Evolutionary conservation across 2,797 vertebrate genomes (phyloP).

Genomic region (Enteromius thamalakanensis): DNA sequence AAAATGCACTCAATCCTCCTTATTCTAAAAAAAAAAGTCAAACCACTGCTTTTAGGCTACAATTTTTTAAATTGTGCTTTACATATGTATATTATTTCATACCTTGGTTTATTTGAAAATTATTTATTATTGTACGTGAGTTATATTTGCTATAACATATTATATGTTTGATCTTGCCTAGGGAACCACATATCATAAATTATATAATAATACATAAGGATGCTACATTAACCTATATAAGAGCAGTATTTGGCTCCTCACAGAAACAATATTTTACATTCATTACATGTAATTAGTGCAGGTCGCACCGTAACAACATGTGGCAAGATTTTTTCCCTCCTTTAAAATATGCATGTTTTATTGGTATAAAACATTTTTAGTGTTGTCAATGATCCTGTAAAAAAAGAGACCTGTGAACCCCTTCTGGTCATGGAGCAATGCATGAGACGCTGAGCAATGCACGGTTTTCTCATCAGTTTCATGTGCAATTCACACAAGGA

Average conservation of each 20-base stretch:
- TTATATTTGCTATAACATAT: not conserved
- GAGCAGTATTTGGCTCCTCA: not conserved
- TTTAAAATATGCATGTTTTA: not conserved
- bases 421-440: not conserved
- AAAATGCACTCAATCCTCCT: not conserved
- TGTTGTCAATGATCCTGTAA: not conserved
- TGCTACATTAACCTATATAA: not conserved
- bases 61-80: not conserved
- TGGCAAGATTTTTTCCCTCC: not conserved
- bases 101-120: not conserved
- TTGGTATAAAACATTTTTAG: not conserved
- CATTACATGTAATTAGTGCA: not conserved
- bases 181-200: not conserved
- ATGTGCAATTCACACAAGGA: slow-evolving; percentile 70
- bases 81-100: not conserved
- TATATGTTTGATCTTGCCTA: not conserved
- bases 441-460: not conserved
- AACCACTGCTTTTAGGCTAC: not conserved
- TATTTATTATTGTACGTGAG: not conserved
- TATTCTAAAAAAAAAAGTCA: not conserved
- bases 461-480: slow-evolving; percentile 18
- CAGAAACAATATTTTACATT: not conserved
- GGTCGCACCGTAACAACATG: not conserved
- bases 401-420: not conserved
- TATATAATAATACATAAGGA: not conserved